Evolutionary conservation across 2,797 vertebrate genomes (phyloP).

Genomic region (Falco berigora): DNA sequence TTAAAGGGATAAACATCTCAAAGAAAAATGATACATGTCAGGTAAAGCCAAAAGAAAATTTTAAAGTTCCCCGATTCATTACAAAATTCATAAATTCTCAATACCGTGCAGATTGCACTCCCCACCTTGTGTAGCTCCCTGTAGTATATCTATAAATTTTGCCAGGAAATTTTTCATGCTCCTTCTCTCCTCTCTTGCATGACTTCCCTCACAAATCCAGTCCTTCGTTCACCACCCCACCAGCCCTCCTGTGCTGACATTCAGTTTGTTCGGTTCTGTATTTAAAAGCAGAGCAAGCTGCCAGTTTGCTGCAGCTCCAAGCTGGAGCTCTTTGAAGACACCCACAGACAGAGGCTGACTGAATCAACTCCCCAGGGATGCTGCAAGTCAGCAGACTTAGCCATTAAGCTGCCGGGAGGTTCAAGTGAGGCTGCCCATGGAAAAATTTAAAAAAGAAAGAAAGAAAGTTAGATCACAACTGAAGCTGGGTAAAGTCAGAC

Average conservation of each 20-base stretch:
- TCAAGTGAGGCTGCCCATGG: not conserved
- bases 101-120: not conserved
- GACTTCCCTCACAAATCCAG: not conserved
- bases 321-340: slow-evolving; percentile 2
- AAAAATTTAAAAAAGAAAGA: not conserved
- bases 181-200: not conserved
- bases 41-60: not conserved
- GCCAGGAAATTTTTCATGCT: not conserved
- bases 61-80: not conserved
- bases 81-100: not conserved
- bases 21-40: not conserved
- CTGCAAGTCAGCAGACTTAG: slow-evolving; percentile 2
- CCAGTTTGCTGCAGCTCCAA: not conserved
- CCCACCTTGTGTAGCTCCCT: not conserved
- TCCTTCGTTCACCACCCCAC: not conserved
- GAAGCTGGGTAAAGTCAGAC: not conserved
- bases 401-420: not conserved
- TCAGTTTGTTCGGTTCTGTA: not conserved
- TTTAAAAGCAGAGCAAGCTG: not conserved
- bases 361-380: not conserved
- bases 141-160: not conserved
- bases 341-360: not conserved
- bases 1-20: not conserved
- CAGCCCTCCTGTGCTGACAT: not conserved
- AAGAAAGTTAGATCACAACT: not conserved